Evolutionary conservation across 2,113 vertebrate genomes (phyloP).

Genomic region (Thymallus thymallus): DNA sequence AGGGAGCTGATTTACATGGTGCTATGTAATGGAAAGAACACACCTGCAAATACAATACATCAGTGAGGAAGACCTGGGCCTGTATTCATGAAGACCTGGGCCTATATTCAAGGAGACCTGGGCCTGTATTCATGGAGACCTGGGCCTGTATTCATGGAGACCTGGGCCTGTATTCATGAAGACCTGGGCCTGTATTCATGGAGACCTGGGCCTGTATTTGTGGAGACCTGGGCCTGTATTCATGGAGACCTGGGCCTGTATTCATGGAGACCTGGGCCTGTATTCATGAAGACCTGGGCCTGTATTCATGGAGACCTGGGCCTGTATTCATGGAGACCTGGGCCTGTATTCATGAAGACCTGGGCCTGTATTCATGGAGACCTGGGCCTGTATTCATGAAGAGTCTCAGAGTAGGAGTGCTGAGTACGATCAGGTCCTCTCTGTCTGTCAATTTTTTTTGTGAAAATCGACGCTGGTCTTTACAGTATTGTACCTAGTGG

Average conservation of each 20-base stretch:
- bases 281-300: background rate
- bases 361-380: background rate
- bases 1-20: constrained; percentile 45
- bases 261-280: background rate
- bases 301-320: too few relatives aligned
- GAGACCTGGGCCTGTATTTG: too few relatives aligned
- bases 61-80: constrained; percentile 5
- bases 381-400: background rate
- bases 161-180: background rate
- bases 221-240: background rate
- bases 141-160: background rate
- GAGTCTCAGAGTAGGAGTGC: background rate
- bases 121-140: background rate
- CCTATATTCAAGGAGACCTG: background rate
- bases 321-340: too few relatives aligned
- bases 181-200: background rate
- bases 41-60: constrained; percentile 44
- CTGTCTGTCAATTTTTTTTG: too few relatives aligned
- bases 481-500: too few relatives aligned
- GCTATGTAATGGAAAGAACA: constrained; percentile 43
- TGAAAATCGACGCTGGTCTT: too few relatives aligned
- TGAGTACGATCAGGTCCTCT: too few relatives aligned
- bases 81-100: background rate
- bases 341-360: background rate
- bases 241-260: background rate